Conservation (phyloP, 2,797 vertebrate genomes). For the Melopsittacus undulatus region DNA sequence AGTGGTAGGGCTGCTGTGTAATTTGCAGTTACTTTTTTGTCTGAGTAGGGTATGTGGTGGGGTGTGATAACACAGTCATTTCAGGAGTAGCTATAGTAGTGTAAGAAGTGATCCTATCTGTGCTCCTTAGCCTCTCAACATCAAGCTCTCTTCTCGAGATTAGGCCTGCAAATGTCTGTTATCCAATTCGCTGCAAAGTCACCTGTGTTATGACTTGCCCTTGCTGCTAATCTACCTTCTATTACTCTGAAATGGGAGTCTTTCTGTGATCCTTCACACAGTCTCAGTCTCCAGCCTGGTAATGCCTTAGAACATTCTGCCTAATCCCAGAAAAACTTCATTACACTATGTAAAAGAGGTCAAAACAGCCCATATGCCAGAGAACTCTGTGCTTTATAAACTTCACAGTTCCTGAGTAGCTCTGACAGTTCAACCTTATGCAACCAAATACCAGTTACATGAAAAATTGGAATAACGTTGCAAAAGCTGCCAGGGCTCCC, state of each 20-base stretch:
- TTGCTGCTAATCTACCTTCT: neutral
- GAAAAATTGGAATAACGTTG: neutral
- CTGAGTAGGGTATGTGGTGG: no score
- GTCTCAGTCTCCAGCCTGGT: neutral
- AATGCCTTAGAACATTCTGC: neutral
- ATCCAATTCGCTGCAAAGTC: neutral
- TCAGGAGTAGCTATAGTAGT: neutral
- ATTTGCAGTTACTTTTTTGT: neutral
- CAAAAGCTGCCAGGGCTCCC: neutral
- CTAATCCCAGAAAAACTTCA: neutral
- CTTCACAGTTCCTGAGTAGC: neutral
- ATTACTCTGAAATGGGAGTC: neutral
- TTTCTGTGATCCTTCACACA: neutral
- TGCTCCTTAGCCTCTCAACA: neutral
- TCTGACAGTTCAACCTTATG: neutral
- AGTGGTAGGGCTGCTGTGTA: neutral
- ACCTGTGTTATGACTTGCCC: neutral
- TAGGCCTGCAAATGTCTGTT: neutral
- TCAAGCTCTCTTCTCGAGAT: neutral
- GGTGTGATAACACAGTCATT: neutral
- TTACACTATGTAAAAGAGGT: neutral
- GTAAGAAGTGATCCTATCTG: neutral
- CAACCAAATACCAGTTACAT: neutral
- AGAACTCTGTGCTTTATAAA: neutral
- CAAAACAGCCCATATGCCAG: neutral